These are phyloP conservation scores for Aleadryas rufinucha DNA, from an alignment of 2,113 vertebrate genomes.

Conservation along the genomic window DNA sequence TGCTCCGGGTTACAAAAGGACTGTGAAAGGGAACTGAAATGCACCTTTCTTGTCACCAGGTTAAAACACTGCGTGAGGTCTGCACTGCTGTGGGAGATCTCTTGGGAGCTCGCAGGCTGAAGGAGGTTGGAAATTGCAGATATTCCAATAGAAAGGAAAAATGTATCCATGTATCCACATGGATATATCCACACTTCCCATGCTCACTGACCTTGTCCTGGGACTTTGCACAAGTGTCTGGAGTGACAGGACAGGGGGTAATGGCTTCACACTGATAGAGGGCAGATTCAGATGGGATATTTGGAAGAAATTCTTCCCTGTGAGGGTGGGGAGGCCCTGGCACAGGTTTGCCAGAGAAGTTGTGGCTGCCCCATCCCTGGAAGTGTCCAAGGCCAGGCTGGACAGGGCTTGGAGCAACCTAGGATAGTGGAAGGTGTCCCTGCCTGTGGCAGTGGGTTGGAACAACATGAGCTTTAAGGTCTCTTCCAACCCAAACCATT, in stretches of 20 bases:
- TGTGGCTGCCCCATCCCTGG: background rate
- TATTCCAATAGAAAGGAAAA: background rate
- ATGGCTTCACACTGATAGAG: background rate
- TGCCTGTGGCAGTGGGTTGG: background rate
- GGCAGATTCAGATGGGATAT: background rate
- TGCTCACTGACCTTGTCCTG: background rate
- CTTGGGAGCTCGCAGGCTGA: background rate
- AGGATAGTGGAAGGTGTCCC: background rate
- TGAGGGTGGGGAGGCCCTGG: background rate
- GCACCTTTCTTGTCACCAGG: background rate
- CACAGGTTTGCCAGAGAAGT: background rate
- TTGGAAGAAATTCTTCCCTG: background rate
- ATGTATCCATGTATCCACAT: background rate
- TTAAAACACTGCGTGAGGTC: background rate
- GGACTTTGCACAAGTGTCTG: background rate
- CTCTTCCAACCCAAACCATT: background rate
- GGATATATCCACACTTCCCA: accelerated
- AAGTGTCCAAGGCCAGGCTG: background rate
- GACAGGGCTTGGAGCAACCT: background rate
- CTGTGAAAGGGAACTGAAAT: background rate
- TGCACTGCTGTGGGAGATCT: background rate
- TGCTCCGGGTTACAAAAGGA: background rate
- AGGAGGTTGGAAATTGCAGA: background rate
- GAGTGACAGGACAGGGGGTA: background rate
- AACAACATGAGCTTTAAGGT: background rate